These are phyloP conservation scores for Acrobasis suavella DNA, from an alignment of 2,888 invertebrate genomes.

Conservation along the genomic window DNA sequence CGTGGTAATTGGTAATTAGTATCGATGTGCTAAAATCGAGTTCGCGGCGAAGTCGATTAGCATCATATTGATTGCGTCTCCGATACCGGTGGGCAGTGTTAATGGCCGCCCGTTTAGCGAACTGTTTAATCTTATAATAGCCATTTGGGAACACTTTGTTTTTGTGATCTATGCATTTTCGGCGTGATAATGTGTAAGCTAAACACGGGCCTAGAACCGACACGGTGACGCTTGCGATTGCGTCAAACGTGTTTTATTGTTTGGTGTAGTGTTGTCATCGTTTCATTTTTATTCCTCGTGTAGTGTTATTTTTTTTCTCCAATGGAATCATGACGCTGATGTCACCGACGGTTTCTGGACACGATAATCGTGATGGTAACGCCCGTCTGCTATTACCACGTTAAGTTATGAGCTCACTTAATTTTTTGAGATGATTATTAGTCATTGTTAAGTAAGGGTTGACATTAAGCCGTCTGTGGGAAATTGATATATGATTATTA, in stretches of 20 bases:
- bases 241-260: constrained; percentile 62
- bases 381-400: constrained; percentile 63
- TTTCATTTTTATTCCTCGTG: constrained; percentile 58
- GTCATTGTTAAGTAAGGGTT: constrained; percentile 58
- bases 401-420: constrained; percentile 70
- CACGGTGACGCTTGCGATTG: constrained; percentile 55
- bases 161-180: constrained; percentile 68
- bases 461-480: constrained; percentile 58
- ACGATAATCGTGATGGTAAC: constrained; percentile 70
- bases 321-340: constrained; percentile 66
- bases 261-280: constrained; percentile 65
- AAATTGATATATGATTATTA: constrained; percentile 74
- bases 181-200: constrained; percentile 59
- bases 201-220: constrained; percentile 50
- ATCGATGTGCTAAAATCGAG: constrained; percentile 71
- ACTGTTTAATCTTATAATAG: constrained; percentile 67
- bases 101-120: constrained; percentile 64
- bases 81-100: constrained; percentile 66
- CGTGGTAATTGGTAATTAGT: constrained; percentile 72
- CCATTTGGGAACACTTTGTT: constrained; percentile 67
- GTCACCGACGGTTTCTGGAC: constrained; percentile 68
- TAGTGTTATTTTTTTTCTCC: constrained; percentile 60
- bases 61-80: constrained; percentile 63
- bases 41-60: constrained; percentile 62
- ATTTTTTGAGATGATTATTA: constrained; percentile 60